Evolutionary conservation across 1,140 invertebrate species (phyloP).

Genomic region (Rhopalosiphum maidis): DNA sequence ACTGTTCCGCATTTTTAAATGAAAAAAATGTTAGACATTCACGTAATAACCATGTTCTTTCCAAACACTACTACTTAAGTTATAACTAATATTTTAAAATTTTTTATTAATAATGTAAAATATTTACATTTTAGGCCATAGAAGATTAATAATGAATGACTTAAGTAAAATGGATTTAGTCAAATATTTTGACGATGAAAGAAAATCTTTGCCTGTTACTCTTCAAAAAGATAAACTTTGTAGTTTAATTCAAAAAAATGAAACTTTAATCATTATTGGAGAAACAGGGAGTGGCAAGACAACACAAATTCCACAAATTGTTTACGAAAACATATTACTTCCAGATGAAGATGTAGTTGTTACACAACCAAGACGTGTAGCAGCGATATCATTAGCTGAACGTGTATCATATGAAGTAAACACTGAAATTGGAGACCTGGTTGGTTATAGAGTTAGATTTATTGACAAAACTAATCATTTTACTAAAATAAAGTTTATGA

Average conservation of each 20-base stretch:
- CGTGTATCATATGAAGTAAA: conserved; percentile 83
- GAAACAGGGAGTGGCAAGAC: conserved; percentile 92
- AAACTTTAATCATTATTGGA: conserved; percentile 80
- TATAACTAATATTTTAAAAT: neutral
- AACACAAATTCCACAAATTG: conserved; percentile 86
- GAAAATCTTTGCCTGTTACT: conserved; percentile 36
- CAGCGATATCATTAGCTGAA: conserved; percentile 87
- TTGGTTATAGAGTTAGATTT: conserved; percentile 93
- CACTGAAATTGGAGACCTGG: conserved; percentile 71
- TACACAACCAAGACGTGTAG: conserved; percentile 88
- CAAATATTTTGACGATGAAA: conserved; percentile 52
- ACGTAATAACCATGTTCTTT: neutral
- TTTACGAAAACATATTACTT: conserved; percentile 69
- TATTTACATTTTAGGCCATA: neutral
- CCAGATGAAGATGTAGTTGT: conserved; percentile 74
- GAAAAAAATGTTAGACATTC: too few relatives aligned
- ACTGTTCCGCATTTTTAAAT: too few relatives aligned
- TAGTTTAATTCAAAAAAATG: conserved; percentile 68
- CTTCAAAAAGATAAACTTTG: conserved; percentile 59
- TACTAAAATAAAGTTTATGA: conserved; percentile 89
- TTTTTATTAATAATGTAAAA: neutral
- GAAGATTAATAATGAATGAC: conserved; percentile 37
- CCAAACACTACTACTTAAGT: neutral
- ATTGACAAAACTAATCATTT: conserved; percentile 79
- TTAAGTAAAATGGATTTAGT: conserved; percentile 52